Conservation (phyloP, 2,113 vertebrate genomes). For the Sphaerodactylus townsendi region DNA sequence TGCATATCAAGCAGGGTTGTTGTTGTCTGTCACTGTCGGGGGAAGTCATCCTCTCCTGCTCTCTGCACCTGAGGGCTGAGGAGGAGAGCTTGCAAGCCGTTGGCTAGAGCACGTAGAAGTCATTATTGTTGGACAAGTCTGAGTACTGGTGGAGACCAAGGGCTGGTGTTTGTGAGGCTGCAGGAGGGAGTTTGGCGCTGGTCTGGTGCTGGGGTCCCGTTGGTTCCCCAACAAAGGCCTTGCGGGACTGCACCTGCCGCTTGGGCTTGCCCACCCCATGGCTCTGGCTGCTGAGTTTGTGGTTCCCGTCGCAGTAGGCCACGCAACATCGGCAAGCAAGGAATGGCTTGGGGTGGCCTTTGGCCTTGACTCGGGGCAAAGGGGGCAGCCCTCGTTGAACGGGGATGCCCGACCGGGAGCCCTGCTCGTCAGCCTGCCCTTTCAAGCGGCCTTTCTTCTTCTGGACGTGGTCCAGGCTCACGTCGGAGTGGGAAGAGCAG, state of each 20-base stretch:
- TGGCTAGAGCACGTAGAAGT: constrained; percentile 77
- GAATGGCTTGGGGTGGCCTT: constrained; percentile 63
- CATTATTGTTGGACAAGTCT: constrained; percentile 79
- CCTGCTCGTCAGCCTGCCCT: constrained; percentile 48
- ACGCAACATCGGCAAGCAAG: constrained; percentile 77
- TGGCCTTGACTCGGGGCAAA: neutral
- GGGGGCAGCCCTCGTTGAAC: neutral
- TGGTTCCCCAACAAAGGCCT: constrained; percentile 49
- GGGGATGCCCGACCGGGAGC: neutral
- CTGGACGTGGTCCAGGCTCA: constrained; percentile 77
- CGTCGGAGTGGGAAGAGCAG: constrained; percentile 90
- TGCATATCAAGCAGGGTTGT: too few relatives aligned
- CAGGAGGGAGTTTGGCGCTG: constrained; percentile 46
- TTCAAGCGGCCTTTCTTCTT: constrained; percentile 68
- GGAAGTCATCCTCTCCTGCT: too few relatives aligned
- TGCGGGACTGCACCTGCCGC: constrained; percentile 75
- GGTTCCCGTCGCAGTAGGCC: constrained; percentile 68
- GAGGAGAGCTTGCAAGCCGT: neutral
- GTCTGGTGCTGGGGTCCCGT: constrained; percentile 49
- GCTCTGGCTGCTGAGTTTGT: constrained; percentile 65
- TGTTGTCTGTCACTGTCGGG: too few relatives aligned
- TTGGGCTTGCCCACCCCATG: constrained; percentile 62
- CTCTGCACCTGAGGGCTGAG: too few relatives aligned
- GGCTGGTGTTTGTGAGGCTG: constrained; percentile 44
- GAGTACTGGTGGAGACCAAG: constrained; percentile 75